Evolutionary conservation across 2,888 invertebrate species (phyloP).

Genomic region (Drosophila borealis): DNA sequence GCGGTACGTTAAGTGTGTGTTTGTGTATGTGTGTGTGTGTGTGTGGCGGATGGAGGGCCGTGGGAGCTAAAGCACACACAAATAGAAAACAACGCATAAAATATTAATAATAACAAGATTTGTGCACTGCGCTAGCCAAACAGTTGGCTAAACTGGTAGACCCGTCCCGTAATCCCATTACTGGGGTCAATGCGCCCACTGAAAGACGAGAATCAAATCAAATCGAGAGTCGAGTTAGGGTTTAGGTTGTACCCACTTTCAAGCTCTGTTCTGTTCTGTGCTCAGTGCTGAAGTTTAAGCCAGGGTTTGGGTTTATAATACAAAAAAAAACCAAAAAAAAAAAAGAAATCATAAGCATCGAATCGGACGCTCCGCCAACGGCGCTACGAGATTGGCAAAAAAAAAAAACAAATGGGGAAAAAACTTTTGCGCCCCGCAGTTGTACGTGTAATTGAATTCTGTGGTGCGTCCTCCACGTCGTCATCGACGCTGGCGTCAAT

Average conservation of each 20-base stretch:
- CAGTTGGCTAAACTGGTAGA: conserved; percentile 64
- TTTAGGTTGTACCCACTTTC: conserved; percentile 39
- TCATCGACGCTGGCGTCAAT: conserved; percentile 66
- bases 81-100: conserved; percentile 68
- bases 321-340: conserved; percentile 29
- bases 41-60: conserved; percentile 9
- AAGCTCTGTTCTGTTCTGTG: conserved; percentile 23
- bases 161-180: conserved; percentile 71
- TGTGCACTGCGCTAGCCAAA: conserved; percentile 50
- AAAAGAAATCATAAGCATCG: conserved; percentile 57
- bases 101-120: conserved; percentile 77
- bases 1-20: conserved; percentile 41
- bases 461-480: conserved; percentile 48
- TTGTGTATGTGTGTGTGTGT: not conserved
- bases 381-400: conserved; percentile 29
- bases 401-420: conserved; percentile 20
- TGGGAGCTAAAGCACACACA: conserved; percentile 10
- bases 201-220: conserved; percentile 44
- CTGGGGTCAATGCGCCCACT: conserved; percentile 67
- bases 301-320: conserved; percentile 36
- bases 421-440: conserved; percentile 41
- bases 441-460: conserved; percentile 71
- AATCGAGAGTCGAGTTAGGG: conserved; percentile 30
- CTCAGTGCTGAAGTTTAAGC: conserved; percentile 19
- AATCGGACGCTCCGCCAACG: conserved; percentile 17